A percentile compares a stretch with the other conserved stretches of the same genome.
These are phyloP conservation scores for Microhierax caerulescens DNA, from an alignment of 2,797 vertebrate genomes.

Conservation along the genomic window DNA sequence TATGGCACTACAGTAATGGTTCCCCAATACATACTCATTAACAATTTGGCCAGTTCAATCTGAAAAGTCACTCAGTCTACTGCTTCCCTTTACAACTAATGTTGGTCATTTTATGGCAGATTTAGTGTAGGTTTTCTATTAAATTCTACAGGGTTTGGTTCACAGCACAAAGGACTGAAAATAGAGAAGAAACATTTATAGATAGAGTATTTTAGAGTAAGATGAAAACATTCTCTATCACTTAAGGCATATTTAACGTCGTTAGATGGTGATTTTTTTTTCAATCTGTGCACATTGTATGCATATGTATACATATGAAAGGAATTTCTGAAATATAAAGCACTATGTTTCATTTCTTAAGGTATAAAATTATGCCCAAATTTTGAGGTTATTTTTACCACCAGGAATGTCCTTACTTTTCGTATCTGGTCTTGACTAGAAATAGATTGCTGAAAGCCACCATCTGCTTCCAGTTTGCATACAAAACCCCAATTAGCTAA, in stretches of 20 bases:
- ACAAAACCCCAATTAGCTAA: conserved; percentile 84
- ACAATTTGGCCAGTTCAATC: background rate
- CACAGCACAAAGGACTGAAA: background rate
- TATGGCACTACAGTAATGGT: background rate
- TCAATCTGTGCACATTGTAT: background rate
- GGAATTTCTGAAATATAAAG: background rate
- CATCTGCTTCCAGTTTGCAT: conserved; percentile 86
- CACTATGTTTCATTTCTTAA: background rate
- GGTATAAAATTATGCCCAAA: conserved; percentile 8
- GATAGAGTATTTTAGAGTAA: background rate
- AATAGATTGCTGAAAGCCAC: conserved; percentile 81
- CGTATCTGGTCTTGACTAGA: conserved; percentile 71
- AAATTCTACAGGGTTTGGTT: background rate
- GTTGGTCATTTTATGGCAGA: background rate
- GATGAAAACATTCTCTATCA: background rate
- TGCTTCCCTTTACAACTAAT: background rate
- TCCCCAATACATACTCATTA: background rate
- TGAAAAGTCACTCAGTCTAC: background rate
- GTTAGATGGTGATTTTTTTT: background rate
- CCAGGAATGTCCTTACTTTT: background rate
- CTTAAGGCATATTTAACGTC: background rate
- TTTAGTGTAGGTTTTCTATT: background rate
- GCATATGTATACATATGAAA: background rate
- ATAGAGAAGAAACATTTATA: background rate
- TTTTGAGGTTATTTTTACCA: background rate